phyloP scores from a whole-genome alignment of 1,140 invertebrate genomes.

The Achatina immaculata region DNA sequence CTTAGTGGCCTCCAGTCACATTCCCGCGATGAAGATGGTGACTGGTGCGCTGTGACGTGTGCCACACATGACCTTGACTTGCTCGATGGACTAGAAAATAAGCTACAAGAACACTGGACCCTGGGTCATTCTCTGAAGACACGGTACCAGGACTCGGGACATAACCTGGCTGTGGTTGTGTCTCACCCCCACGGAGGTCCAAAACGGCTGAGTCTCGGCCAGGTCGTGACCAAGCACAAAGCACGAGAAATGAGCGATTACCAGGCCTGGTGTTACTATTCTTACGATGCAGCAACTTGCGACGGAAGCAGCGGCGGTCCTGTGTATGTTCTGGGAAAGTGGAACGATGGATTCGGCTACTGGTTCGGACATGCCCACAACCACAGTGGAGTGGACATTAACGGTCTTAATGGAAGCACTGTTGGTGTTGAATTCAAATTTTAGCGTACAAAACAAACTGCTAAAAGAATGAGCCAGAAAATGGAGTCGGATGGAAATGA shows the following conservation, averaged over 20 bases:
- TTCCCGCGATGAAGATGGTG: neutral
- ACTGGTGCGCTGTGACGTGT: conserved; percentile 18
- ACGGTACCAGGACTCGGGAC: neutral
- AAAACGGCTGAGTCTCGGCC: neutral
- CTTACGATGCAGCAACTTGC: neutral
- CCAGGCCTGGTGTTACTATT: conserved; percentile 9
- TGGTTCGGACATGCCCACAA: conserved; percentile 18
- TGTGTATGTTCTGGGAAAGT: neutral
- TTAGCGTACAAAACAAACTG: no score
- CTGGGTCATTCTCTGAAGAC: neutral
- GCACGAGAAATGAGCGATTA: neutral
- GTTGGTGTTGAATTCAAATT: neutral
- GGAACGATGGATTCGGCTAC: conserved; percentile 3
- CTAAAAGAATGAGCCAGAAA: no score
- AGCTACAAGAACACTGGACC: neutral
- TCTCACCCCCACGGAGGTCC: conserved; percentile 13
- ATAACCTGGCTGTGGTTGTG: neutral
- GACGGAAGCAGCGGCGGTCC: conserved; percentile 12
- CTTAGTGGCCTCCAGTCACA: neutral
- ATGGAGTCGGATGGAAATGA: no score
- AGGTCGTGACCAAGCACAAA: neutral
- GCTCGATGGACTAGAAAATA: neutral
- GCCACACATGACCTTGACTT: neutral
- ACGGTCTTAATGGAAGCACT: neutral
- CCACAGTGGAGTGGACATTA: neutral